These are phyloP conservation scores for Manacus vitellinus DNA, from an alignment of 2,113 vertebrate genomes.

Conservation along the genomic window DNA sequence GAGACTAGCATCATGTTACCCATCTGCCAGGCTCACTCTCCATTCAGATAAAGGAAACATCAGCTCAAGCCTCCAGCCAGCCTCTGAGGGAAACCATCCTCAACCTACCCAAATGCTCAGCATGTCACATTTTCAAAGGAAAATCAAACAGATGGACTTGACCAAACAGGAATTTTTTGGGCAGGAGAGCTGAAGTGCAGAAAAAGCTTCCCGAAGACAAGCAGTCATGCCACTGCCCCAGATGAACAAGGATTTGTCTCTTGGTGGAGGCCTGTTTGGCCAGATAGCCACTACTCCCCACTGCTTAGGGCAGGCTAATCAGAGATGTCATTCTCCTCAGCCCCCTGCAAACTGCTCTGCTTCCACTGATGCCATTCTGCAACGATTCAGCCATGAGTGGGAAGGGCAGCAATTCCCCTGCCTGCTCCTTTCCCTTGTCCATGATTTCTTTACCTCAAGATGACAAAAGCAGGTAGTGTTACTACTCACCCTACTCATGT, in stretches of 20 bases:
- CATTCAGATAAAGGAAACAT: background rate
- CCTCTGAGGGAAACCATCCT: background rate
- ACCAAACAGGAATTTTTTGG: background rate
- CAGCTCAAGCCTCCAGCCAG: background rate
- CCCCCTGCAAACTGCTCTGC: background rate
- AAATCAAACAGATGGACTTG: background rate
- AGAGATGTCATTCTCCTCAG: background rate
- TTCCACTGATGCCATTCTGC: background rate
- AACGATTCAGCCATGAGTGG: accelerated
- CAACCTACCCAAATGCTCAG: background rate
- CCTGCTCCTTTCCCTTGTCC: background rate
- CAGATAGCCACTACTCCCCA: background rate
- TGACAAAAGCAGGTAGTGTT: background rate
- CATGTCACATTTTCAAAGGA: background rate
- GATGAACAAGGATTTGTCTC: background rate
- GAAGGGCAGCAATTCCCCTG: background rate
- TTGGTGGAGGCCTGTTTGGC: background rate
- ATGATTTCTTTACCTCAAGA: background rate
- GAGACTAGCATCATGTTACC: background rate
- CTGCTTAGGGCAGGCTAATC: background rate
- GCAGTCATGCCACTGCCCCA: background rate
- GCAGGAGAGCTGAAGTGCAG: background rate
- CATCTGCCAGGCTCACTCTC: background rate
- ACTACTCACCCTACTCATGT: background rate
- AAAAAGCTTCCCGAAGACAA: background rate